These are phyloP conservation scores for Apus apus DNA, from an alignment of 2,113 vertebrate species.

Conservation along the genomic window DNA sequence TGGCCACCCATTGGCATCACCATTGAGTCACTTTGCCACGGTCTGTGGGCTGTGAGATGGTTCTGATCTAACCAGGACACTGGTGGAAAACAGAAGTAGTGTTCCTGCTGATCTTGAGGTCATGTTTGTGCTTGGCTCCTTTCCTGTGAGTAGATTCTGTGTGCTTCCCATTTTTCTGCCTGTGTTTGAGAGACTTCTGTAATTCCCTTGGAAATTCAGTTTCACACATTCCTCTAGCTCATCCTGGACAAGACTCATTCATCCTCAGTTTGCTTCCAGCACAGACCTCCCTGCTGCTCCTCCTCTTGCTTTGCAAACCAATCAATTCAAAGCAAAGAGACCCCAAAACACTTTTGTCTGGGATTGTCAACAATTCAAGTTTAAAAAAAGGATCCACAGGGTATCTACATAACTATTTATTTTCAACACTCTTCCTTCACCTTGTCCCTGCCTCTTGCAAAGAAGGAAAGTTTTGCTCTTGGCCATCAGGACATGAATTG, in stretches of 20 bases:
- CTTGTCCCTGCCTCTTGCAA: not conserved
- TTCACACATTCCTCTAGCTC: not conserved
- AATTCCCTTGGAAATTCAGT: not conserved
- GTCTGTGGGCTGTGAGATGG: rapidly evolving
- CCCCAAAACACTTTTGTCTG: not conserved
- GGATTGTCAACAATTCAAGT: not conserved
- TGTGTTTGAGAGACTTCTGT: not conserved
- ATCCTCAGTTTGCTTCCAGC: not conserved
- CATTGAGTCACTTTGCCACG: not conserved
- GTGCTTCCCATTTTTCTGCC: not conserved
- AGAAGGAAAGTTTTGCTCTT: not conserved
- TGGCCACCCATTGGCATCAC: rapidly evolving
- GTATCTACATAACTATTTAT: not conserved
- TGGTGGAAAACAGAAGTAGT: not conserved
- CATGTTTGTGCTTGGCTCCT: not conserved
- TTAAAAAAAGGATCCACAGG: not conserved
- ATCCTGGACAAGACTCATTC: not conserved
- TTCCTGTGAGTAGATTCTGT: not conserved
- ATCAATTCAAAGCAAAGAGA: not conserved
- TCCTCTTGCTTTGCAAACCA: not conserved
- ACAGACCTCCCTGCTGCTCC: not conserved
- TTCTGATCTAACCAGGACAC: not conserved
- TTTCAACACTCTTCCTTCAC: not conserved
- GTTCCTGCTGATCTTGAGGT: not conserved
- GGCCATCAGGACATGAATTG: not conserved